Percentiles rank a stretch among this genome's conserved stretches.
These are phyloP conservation scores for Melikaiella ostensackeni DNA, from an alignment of 2,888 invertebrate genomes.

Conservation along the genomic window DNA sequence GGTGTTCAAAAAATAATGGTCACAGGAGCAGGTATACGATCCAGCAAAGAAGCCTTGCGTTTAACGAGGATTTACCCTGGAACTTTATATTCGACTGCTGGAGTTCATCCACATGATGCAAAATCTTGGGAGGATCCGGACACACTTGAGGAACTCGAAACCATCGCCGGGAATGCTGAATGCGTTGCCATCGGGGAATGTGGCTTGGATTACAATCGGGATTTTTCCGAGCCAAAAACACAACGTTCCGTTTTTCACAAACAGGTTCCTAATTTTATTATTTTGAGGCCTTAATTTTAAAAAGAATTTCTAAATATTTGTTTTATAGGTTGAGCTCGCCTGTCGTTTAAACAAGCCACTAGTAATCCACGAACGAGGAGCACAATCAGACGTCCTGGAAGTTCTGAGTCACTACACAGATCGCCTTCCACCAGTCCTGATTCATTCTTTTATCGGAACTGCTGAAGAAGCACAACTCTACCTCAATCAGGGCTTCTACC, in stretches of 20 bases:
- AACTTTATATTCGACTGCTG: constrained; percentile 93
- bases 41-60: constrained; percentile 93
- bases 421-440: constrained; percentile 87
- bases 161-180: constrained; percentile 88
- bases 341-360: constrained; percentile 92
- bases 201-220: constrained; percentile 95
- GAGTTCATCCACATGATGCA: constrained; percentile 95
- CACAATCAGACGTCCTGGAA: constrained; percentile 89
- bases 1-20: constrained; percentile 97
- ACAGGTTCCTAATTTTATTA: constrained; percentile 77
- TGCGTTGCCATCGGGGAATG: constrained; percentile 97
- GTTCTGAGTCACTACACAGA: constrained; percentile 81
- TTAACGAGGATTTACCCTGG: constrained; percentile 94
- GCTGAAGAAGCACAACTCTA: constrained; percentile 90
- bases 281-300: no score
- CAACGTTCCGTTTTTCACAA: constrained; percentile 93
- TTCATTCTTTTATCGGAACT: constrained; percentile 95
- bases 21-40: constrained; percentile 92
- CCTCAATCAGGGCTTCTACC: constrained; percentile 90
- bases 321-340: constrained; percentile 84
- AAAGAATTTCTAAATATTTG: background rate
- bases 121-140: constrained; percentile 87
- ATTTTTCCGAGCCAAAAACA: constrained; percentile 93
- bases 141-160: constrained; percentile 81
- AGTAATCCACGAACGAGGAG: constrained; percentile 94